Conservation (phyloP, 2,113 vertebrate species). For the Orcinus orca region DNA sequence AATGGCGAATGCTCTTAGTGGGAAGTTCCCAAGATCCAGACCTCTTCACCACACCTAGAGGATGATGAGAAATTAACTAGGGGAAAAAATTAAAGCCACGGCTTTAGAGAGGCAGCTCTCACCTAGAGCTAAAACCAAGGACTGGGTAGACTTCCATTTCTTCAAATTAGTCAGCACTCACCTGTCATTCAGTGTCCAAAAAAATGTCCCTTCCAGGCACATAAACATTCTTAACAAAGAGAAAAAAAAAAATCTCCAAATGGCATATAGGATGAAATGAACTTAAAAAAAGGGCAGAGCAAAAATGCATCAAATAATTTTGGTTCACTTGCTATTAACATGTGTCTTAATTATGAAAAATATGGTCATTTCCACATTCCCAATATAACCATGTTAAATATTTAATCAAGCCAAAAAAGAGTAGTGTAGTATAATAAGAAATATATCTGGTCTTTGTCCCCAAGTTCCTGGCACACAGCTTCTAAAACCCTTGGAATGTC, state of each 20-base stretch:
- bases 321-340: constrained; percentile 38
- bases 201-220: constrained; percentile 39
- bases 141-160: not conserved
- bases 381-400: fast-evolving
- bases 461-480: not conserved
- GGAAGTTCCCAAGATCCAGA: not conserved
- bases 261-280: not conserved
- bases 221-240: constrained; percentile 42
- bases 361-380: not conserved
- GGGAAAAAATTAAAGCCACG: not conserved
- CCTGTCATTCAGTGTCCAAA: constrained; percentile 7
- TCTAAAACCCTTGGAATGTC: not conserved
- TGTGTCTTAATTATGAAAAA: constrained; percentile 36
- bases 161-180: not conserved
- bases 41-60: not conserved
- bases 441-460: not conserved
- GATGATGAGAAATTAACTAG: not conserved
- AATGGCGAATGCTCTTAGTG: not conserved
- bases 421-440: not conserved
- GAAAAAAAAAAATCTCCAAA: not conserved
- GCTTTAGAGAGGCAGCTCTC: not conserved
- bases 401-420: constrained; percentile 46
- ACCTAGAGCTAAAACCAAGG: not conserved
- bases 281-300: constrained; percentile 58
- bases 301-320: constrained; percentile 37